A percentile compares a stretch with the other conserved stretches of the same genome.
phyloP scores from a whole-genome alignment of 2,113 vertebrate genomes.

The Caretta caretta region DNA sequence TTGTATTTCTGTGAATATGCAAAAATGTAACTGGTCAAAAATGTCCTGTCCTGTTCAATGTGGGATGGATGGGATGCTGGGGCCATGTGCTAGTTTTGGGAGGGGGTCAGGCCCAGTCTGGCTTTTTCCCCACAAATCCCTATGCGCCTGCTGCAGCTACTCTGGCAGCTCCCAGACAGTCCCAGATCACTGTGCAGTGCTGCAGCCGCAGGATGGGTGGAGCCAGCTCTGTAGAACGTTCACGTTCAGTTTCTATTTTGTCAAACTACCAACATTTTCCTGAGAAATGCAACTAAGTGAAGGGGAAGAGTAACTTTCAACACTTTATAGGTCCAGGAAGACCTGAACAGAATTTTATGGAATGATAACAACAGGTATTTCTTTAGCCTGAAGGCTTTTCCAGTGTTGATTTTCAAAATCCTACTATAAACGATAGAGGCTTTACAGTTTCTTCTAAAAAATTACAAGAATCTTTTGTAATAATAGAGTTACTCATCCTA shows the following conservation, averaged over 20 bases:
- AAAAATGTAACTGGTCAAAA: neutral
- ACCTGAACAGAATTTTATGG: neutral
- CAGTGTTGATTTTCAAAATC: neutral
- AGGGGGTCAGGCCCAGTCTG: neutral
- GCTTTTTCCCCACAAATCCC: neutral
- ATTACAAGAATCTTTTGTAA: neutral
- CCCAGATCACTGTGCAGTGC: neutral
- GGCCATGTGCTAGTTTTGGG: neutral
- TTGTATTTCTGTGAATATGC: fast-evolving
- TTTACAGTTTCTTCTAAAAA: neutral
- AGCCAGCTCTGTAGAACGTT: neutral
- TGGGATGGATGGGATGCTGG: neutral
- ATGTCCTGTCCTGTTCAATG: neutral
- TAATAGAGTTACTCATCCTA: neutral
- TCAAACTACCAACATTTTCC: neutral
- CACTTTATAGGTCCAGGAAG: neutral
- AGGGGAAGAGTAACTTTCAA: neutral
- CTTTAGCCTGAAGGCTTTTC: neutral
- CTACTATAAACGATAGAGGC: neutral
- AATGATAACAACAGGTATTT: neutral
- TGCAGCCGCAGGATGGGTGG: neutral
- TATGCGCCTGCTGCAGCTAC: fast-evolving
- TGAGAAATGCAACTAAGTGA: neutral
- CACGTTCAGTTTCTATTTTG: neutral
- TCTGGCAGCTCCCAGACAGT: neutral